Percentiles rank a stretch among this genome's conserved stretches.
These are phyloP conservation scores for Trichacis sp. DNA, from an alignment of 2,888 invertebrate species.

Conservation along the genomic window DNA sequence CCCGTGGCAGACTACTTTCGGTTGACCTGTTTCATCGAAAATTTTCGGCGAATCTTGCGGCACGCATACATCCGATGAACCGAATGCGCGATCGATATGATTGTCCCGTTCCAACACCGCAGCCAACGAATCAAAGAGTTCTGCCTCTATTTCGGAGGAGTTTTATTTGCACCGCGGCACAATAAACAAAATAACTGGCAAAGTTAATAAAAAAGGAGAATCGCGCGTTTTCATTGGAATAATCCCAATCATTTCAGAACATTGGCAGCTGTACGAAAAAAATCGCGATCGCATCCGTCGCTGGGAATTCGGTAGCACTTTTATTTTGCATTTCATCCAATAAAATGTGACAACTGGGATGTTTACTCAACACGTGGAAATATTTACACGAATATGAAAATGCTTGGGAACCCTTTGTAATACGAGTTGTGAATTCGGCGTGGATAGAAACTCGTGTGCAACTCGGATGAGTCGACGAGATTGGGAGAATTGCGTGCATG, in stretches of 20 bases:
- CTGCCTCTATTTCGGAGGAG: constrained; percentile 37
- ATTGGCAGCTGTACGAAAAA: neutral
- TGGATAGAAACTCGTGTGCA: constrained; percentile 23
- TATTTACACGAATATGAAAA: neutral
- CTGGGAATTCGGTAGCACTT: neutral
- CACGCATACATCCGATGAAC: constrained; percentile 39
- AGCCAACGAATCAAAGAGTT: constrained; percentile 25
- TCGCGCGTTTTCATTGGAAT: neutral
- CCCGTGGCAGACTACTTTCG: constrained; percentile 31
- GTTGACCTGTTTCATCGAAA: constrained; percentile 38
- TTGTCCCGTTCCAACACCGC: constrained; percentile 32
- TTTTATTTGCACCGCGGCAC: constrained; percentile 33
- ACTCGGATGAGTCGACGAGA: constrained; percentile 18
- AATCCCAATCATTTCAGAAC: neutral
- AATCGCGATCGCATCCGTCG: neutral
- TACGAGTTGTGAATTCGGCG: constrained; percentile 24
- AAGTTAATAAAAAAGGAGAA: neutral
- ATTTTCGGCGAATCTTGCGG: constrained; percentile 40
- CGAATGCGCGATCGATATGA: constrained; percentile 42
- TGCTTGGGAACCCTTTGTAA: constrained; percentile 3
- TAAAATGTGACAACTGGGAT: too few relatives aligned
- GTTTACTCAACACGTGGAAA: too few relatives aligned
- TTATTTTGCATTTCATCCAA: neutral
- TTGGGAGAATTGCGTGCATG: constrained; percentile 29
- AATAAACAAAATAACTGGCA: constrained; percentile 31